Conservation (phyloP, 2,888 invertebrate species). For the Brachylomia viminalis region DNA sequence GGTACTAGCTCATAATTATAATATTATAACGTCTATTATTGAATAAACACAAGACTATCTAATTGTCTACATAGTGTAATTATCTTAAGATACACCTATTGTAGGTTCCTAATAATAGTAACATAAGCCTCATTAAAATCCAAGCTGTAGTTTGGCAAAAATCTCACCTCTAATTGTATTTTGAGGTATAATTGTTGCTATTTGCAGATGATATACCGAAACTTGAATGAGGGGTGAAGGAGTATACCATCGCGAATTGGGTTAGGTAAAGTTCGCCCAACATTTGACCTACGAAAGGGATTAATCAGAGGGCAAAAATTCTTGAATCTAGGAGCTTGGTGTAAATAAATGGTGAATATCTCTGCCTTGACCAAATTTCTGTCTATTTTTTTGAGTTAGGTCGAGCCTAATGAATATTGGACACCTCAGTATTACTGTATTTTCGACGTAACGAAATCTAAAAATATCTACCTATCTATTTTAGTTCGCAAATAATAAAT, state of each 20-base stretch:
- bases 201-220: conserved; percentile 5
- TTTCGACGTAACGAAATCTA: background rate
- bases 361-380: background rate
- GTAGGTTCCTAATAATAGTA: conserved; percentile 10
- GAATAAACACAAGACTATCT: background rate
- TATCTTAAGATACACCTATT: conserved; percentile 10
- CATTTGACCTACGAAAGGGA: background rate
- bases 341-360: conserved; percentile 8
- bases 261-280: background rate
- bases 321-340: background rate
- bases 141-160: conserved; percentile 38
- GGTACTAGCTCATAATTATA: background rate
- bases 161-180: conserved; percentile 21
- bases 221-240: conserved; percentile 4
- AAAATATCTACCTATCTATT: too few relatives aligned
- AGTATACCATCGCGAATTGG: conserved; percentile 9
- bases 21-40: background rate
- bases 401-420: background rate
- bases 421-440: background rate
- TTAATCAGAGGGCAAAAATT: background rate
- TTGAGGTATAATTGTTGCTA: conserved; percentile 33
- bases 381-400: background rate
- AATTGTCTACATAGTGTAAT: conserved; percentile 1
- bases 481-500: background rate
- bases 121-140: conserved; percentile 59